Conservation (phyloP, 2,113 vertebrate genomes). For the Ictalurus punctatus region DNA sequence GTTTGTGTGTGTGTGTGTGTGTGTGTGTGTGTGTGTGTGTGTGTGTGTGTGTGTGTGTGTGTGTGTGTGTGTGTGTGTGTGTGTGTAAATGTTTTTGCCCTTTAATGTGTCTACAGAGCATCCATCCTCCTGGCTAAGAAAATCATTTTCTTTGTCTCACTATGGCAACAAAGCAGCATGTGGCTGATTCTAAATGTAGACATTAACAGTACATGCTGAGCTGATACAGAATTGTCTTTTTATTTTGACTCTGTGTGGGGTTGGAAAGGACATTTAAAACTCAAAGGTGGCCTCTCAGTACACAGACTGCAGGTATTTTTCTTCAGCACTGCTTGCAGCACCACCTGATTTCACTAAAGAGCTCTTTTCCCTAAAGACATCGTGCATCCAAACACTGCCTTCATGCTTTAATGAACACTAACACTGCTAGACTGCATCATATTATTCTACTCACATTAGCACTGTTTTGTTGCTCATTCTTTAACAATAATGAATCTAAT, state of each 20-base stretch:
- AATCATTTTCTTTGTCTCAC: slow-evolving; percentile 15
- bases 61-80: neutral
- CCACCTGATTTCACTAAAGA: neutral
- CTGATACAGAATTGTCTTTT: neutral
- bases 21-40: neutral
- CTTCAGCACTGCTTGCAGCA: neutral
- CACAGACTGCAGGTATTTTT: neutral
- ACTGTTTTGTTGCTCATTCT: slow-evolving; percentile 2
- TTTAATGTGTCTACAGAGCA: neutral
- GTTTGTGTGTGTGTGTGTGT: no score
- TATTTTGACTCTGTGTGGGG: neutral
- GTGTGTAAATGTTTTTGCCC: neutral
- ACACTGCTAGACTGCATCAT: neutral
- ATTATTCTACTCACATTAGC: neutral
- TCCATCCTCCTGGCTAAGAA: neutral
- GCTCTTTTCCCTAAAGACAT: neutral
- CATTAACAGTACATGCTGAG: neutral
- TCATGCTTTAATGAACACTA: neutral
- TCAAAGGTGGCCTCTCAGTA: neutral
- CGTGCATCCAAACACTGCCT: no score
- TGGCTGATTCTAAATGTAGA: slow-evolving; percentile 31
- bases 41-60: no score
- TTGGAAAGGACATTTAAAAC: neutral
- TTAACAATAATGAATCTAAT: neutral
- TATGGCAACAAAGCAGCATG: slow-evolving; percentile 8